Evolutionary conservation across 1,140 invertebrate species (phyloP).

Genomic region (Venturia canescens): DNA sequence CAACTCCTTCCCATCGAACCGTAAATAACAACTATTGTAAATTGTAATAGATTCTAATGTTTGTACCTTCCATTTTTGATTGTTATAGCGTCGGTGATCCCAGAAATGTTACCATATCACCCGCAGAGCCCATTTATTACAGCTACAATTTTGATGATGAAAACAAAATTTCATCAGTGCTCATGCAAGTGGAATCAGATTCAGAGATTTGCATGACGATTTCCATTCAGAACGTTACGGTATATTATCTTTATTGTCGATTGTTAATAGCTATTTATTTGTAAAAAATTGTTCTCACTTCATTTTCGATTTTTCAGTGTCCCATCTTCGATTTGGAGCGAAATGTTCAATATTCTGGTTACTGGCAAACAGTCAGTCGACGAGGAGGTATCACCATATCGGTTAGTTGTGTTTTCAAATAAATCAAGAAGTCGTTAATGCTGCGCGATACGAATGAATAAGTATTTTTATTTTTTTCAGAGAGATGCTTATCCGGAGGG

Average conservation of each 20-base stretch:
- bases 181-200: constrained; percentile 78
- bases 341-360: constrained; percentile 80
- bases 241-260: constrained; percentile 58
- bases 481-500: constrained; percentile 78
- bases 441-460: not conserved
- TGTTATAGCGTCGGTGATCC: constrained; percentile 55
- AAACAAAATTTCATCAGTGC: constrained; percentile 74
- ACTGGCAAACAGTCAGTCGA: constrained; percentile 82
- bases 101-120: constrained; percentile 63
- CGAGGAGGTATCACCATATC: constrained; percentile 80
- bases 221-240: constrained; percentile 81
- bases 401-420: constrained; percentile 67
- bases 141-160: constrained; percentile 77
- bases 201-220: constrained; percentile 79
- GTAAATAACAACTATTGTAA: too few relatives aligned
- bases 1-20: too few relatives aligned
- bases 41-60: too few relatives aligned
- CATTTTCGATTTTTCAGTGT: constrained; percentile 71
- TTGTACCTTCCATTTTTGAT: too few relatives aligned
- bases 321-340: constrained; percentile 80
- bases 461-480: constrained; percentile 54
- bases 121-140: constrained; percentile 79
- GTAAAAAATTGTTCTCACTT: constrained; percentile 35
- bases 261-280: constrained; percentile 23
- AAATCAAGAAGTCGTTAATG: not conserved